A percentile compares a stretch with the other conserved stretches of the same genome.
Conservation (phyloP, 2,113 vertebrate genomes). For the mouse (Mus musculus) region DNA sequence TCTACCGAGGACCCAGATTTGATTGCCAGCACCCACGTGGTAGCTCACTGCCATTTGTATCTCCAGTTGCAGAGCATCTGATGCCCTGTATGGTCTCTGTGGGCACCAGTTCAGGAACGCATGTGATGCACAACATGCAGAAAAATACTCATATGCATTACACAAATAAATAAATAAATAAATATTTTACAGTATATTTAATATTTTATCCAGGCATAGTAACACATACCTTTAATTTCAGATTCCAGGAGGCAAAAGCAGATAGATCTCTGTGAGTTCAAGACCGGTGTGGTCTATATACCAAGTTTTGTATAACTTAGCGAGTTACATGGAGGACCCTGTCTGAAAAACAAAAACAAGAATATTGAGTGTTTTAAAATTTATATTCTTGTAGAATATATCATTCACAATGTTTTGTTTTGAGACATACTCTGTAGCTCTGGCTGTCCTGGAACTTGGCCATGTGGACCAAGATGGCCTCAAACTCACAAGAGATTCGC, state of each 20-base stretch:
- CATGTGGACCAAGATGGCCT: neutral
- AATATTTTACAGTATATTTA: neutral
- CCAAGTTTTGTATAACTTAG: neutral
- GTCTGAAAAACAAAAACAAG: neutral
- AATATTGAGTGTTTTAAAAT: constrained; percentile 20
- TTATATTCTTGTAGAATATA: neutral
- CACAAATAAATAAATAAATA: neutral
- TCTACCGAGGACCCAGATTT: neutral
- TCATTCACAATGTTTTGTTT: neutral
- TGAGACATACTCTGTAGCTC: neutral
- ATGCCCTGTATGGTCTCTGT: neutral
- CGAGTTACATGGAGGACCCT: neutral
- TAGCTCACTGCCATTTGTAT: neutral
- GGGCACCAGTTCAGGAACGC: neutral
- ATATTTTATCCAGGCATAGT: neutral
- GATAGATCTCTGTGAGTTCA: neutral
- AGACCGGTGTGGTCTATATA: neutral
- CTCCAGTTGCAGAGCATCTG: neutral
- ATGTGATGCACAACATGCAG: neutral
- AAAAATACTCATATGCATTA: neutral
- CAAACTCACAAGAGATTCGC: neutral
- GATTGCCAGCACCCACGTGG: neutral
- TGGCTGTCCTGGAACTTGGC: neutral
- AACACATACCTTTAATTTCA: neutral
- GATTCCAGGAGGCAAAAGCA: neutral